A percentile compares a stretch with the other conserved stretches of the same genome.
Evolutionary conservation across 2,797 vertebrate genomes (phyloP).

Genomic region (Lutjanus campechanus): DNA sequence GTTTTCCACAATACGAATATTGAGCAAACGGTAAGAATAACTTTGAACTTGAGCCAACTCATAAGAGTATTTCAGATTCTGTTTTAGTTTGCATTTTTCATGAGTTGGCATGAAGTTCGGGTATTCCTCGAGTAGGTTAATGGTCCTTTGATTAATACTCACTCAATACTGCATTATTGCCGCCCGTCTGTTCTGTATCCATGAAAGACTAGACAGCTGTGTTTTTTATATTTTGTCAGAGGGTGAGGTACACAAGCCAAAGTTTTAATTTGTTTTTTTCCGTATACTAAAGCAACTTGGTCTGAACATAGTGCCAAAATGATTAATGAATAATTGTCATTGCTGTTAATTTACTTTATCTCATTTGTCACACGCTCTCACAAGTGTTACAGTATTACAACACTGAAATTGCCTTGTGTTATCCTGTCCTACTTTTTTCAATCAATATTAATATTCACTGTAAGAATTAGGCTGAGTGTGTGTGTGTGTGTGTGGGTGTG

Average conservation of each 20-base stretch:
- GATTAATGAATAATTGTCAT: constrained; percentile 51
- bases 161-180: constrained; percentile 23
- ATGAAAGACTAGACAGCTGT: constrained; percentile 29
- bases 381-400: constrained; percentile 14
- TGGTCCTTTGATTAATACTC: constrained; percentile 42
- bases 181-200: constrained; percentile 31
- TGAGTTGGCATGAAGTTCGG: neutral
- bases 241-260: constrained; percentile 14
- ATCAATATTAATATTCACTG: constrained; percentile 32
- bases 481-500: neutral
- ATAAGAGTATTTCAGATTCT: constrained; percentile 21
- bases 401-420: constrained; percentile 16
- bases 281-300: constrained; percentile 16
- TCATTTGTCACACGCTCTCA: constrained; percentile 42
- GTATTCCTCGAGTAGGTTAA: constrained; percentile 21
- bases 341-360: constrained; percentile 35
- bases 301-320: constrained; percentile 33
- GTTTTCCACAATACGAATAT: neutral
- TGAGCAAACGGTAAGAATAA: neutral
- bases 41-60: constrained; percentile 2
- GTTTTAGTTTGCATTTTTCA: constrained; percentile 27
- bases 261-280: neutral
- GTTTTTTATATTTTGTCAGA: constrained; percentile 42
- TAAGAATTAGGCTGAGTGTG: constrained; percentile 8
- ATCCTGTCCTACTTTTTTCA: constrained; percentile 6